Evolutionary conservation across 2,797 vertebrate species (phyloP), one percentile per base, ranked within the genome.

Genomic region (Myotis vivesi): DNA sequence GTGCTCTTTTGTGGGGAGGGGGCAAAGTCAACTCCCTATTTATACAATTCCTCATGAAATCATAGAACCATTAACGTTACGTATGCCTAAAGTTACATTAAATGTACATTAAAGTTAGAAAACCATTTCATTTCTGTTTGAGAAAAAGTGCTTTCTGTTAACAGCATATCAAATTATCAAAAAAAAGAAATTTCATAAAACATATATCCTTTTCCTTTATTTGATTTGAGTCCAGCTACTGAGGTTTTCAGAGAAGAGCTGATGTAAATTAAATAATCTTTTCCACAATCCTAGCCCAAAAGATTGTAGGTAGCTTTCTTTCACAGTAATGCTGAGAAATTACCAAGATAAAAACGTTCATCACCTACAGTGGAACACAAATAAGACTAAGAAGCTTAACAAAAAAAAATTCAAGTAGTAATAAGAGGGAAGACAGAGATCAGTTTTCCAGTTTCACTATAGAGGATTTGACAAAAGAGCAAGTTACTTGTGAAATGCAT

Each of bases 301-400:
- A 28, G 33, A 73, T 16, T 20, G 22, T 13, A 72, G 46, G 38
- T 68, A 82, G 5, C 2, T 66, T 89, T 75, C 16, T 83, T 76
- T 94, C 72, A 80, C 46, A 84, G 23, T 55, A 95, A 83, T 55
- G 36, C 16, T 80, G 11, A 95, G 28, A 90, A 91, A 57, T 59
- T 72, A 87, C 80, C 66, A 71, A 72, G 28, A 89, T 38, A 92
- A 89, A 89, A 82, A 51, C 3, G 7, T 46, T 83, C 20, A 57
- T n/a, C 3, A 83, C 53, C 6, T 38, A 72, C 44, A 20, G 3
- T 28, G n/a, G 25, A 89, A 15, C 10, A 91, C 5, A 25, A 77
- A 77, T 69, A 44, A 73, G 33, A 73, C 16, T 30, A 13, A 53
- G 73, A 75, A 17, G 8, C 11, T 5, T 53, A 28, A 71, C 28